A percentile compares a stretch with the other conserved stretches of the same genome.
These are phyloP conservation scores for Tridacna gigas DNA, from an alignment of 2,888 invertebrate genomes.

Conservation along the genomic window DNA sequence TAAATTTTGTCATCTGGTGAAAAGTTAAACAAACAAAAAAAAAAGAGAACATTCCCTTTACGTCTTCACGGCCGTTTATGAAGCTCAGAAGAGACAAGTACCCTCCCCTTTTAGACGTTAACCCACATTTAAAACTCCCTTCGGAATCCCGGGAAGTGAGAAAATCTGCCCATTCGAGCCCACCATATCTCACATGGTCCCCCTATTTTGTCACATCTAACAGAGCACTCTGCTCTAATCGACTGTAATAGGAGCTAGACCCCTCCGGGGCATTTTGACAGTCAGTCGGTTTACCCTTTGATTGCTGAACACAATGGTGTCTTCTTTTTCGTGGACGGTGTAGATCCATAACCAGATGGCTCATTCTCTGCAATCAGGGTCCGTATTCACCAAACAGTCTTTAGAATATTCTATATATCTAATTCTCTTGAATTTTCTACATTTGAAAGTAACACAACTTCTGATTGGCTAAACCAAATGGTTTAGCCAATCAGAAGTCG, in stretches of 20 bases:
- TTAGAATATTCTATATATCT: too few species aligned
- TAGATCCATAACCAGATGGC: too few species aligned
- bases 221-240: slow-evolving; percentile 21
- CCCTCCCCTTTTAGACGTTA: slow-evolving; percentile 7
- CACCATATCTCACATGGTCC: slow-evolving; percentile 18
- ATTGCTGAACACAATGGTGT: not conserved
- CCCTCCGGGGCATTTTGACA: slow-evolving; percentile 17
- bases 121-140: slow-evolving; percentile 19
- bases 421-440: too few species aligned
- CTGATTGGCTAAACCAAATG: too few species aligned
- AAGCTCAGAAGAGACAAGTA: not conserved
- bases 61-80: not conserved
- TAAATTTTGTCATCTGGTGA: too few species aligned
- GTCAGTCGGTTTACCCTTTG: not conserved
- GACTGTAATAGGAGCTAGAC: slow-evolving; percentile 1
- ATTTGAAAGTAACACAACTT: too few species aligned
- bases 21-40: too few species aligned
- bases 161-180: slow-evolving; percentile 5
- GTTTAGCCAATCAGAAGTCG: too few species aligned
- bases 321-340: not conserved
- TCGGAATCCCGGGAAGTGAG: slow-evolving; percentile 8
- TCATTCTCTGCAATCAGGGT: too few species aligned
- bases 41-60: too few species aligned
- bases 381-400: too few species aligned
- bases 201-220: slow-evolving; percentile 4